phyloP scores from a whole-genome alignment of 2,113 vertebrate genomes.

The Athene cunicularia region DNA sequence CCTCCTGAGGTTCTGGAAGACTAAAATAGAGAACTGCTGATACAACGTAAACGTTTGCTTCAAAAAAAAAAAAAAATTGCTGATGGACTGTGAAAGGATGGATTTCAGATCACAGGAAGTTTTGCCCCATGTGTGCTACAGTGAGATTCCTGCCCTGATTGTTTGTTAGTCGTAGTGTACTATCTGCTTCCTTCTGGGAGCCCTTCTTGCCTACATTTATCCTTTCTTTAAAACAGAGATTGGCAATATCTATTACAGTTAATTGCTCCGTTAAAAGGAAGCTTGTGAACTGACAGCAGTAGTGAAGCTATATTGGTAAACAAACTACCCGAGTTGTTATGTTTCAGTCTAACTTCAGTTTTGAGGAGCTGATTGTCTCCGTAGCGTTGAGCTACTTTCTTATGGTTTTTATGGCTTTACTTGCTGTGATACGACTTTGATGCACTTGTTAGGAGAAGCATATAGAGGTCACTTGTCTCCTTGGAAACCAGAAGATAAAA shows the following conservation, averaged over 20 bases:
- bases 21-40: neutral
- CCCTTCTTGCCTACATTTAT: neutral
- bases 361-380: neutral
- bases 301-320: neutral
- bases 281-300: neutral
- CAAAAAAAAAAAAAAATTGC: neutral
- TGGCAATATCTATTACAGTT: neutral
- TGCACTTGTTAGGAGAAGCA: constrained; percentile 22
- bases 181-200: neutral
- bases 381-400: neutral
- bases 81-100: neutral
- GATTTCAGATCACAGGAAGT: neutral
- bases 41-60: neutral
- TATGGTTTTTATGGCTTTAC: constrained; percentile 63
- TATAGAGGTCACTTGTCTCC: constrained; percentile 65
- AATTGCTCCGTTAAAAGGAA: neutral
- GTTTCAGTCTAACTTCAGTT: neutral
- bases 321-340: neutral
- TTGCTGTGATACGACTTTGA: constrained; percentile 29
- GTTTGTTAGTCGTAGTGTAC: neutral
- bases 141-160: neutral
- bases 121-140: neutral
- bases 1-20: neutral
- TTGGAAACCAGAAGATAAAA: constrained; percentile 84
- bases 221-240: neutral